These are phyloP conservation scores for Drosophila kanekoi DNA, from an alignment of 2,888 invertebrate species.

Conservation along the genomic window DNA sequence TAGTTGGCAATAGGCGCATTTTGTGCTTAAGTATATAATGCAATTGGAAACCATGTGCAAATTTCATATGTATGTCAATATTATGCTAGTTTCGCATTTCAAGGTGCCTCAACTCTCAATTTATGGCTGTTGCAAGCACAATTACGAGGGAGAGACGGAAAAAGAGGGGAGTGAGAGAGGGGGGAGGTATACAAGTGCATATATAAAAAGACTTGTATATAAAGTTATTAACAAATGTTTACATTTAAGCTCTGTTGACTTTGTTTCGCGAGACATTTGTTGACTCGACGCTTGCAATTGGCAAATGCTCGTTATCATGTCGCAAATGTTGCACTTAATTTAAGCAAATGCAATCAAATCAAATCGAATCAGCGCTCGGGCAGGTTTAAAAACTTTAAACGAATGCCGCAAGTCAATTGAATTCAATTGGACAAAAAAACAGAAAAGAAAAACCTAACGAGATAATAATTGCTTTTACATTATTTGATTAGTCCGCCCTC, in stretches of 20 bases:
- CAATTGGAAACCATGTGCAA: constrained; percentile 55
- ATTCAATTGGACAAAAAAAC: constrained; percentile 57
- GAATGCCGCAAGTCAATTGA: constrained; percentile 67
- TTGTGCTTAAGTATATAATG: constrained; percentile 25
- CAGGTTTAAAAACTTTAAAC: constrained; percentile 33
- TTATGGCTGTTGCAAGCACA: constrained; percentile 34
- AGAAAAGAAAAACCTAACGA: constrained; percentile 2
- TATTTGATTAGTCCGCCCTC: constrained; percentile 55
- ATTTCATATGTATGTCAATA: constrained; percentile 67
- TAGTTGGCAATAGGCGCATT: constrained; percentile 27
- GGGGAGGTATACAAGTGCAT: background rate
- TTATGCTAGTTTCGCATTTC: constrained; percentile 55
- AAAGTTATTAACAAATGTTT: constrained; percentile 61
- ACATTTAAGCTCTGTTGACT: constrained; percentile 37
- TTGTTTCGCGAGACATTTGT: constrained; percentile 37
- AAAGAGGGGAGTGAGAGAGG: too few species aligned
- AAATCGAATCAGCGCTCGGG: constrained; percentile 42
- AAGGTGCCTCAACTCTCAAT: constrained; percentile 63
- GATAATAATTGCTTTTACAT: constrained; percentile 42
- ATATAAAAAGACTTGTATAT: constrained; percentile 24
- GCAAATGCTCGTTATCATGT: constrained; percentile 38
- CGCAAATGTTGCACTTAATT: constrained; percentile 51
- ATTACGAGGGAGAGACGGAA: background rate
- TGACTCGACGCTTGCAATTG: constrained; percentile 40
- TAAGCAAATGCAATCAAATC: constrained; percentile 68